Conservation (phyloP, 53 echinoderm and acorn worm genomes). For the Glandiceps talaboti region DNA sequence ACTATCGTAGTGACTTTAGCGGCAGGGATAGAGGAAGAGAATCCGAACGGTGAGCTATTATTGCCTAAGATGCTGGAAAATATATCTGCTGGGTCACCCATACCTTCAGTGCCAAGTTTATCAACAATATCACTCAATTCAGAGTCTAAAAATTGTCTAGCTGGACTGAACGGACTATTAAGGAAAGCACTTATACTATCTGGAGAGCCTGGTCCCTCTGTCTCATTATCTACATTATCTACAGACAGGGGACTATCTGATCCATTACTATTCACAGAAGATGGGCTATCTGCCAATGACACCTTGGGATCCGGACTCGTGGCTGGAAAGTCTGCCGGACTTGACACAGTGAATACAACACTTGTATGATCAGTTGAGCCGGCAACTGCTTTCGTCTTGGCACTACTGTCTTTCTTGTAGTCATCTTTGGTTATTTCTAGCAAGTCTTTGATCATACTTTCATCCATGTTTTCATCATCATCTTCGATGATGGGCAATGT, state of each 20-base stretch:
- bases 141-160: not conserved
- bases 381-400: not conserved
- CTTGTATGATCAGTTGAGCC: constrained; percentile 7
- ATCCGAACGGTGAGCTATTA: constrained; percentile 6
- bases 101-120: not conserved
- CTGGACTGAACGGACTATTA: not conserved
- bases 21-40: constrained; percentile 9
- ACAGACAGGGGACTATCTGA: not conserved
- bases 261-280: too few relatives aligned
- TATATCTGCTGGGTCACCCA: not conserved
- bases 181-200: not conserved
- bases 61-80: not conserved
- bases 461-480: constrained; percentile 39
- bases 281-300: not conserved
- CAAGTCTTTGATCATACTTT: constrained; percentile 43
- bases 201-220: not conserved
- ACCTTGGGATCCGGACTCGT: not conserved
- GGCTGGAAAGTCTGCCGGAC: constrained; percentile 22
- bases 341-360: constrained; percentile 49
- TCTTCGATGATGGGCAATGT: not conserved
- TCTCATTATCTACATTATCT: not conserved
- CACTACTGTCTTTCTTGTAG: constrained; percentile 20
- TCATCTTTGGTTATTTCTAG: constrained; percentile 57
- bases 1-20: not conserved
- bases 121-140: not conserved